Base-by-base conservation (phyloP, 2,888 invertebrate species). In the Bellardia bayeri region DNA sequence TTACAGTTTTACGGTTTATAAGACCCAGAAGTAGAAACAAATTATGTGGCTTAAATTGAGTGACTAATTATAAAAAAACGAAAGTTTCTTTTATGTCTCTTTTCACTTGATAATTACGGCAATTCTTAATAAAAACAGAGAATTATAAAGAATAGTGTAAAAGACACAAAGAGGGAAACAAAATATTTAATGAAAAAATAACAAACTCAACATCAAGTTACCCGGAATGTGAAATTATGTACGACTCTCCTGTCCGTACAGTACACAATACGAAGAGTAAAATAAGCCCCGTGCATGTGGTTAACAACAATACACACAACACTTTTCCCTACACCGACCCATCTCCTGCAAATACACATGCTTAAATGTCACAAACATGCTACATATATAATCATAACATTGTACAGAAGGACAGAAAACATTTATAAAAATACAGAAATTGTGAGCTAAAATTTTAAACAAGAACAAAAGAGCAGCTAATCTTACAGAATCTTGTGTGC, bases 1-100 rank as follows among this genome's bases (percentile, higher is more conserved):
- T 72, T 56, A 61, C 45, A 61, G n/a, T 80, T 78, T 82, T 74
- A 78, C 56, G 66, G 82, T 74, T 76, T 81, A 51, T 81, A 84
- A 81, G 76, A 80, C 45, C 61, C 14, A 37, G 49, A 78, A 84
- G 37, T 68, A 63, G 68, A 58, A 16, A 64, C 14, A 42, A 45
- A 64, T 16, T 69, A 16, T 72, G 64, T 79, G 71, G 71, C 64
- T 82, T 79, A 71, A 87, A 87, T 85, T 87, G 75, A 85, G 87
- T 85, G 75, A 85, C 82, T 85, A 82, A 87, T 85, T 85, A 85
- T 45, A 63, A 76, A 56, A 16, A 54, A 54, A 61, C 23, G 49
- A 69, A 72, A 8, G 11, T 54, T 63, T 42, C 66, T 63, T 79
- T 82, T 58, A 45, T 69, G 45, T 75, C 58, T 16, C 49, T 69